Evolutionary conservation across 2,888 invertebrate species (phyloP), one percentile per base, ranked within the genome.

Genomic region (Hemithea aestivaria): DNA sequence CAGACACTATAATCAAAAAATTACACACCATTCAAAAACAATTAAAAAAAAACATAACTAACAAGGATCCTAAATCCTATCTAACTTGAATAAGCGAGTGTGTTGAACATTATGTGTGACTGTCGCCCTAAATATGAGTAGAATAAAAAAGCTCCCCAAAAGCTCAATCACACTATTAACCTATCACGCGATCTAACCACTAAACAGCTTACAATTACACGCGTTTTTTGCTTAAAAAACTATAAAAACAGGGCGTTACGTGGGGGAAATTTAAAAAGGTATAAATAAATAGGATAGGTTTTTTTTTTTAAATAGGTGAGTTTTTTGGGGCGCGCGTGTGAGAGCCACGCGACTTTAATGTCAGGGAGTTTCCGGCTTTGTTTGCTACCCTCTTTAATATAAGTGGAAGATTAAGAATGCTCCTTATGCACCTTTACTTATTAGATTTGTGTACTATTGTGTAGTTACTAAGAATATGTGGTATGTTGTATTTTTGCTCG

Each of bases 261-360:
- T 37, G 35, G 41, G 47, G 61, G 62, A 63, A 57, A 50, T 65
- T 73, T 73, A 78, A 83, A 82, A 82, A 75, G 62, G 58, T 73
- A 65, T 71, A 72, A 71, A 66, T 72, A 73, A 73, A 74, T 68
- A 73, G 77, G 75, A 70, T 59, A 47, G 28, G 66, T 82, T 84
- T 80, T 84, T 84, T 73, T n/a, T n/a, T n/a, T n/a, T n/a, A n/a
- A n/a, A n/a, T n/a, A 77, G 75, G 70, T 59, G 48, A 28, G 66
- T 82, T 84, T 80, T 84, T 84, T 73, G 62, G 48, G 40, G 53
- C 47, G 74, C 83, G 79, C 81, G 85, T 84, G 83, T 65, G 59
- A 43, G 56, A 62, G 71, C 68, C 67, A 64, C 59, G 55, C 50
- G 65, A 61, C 62, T 69, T 58, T 57, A 68, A 76, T 74, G 75